Percentiles rank a stretch among this genome's conserved stretches.
These are phyloP conservation scores for Saccostrea cuccullata DNA, from an alignment of 1,140 invertebrate genomes.

Conservation along the genomic window DNA sequence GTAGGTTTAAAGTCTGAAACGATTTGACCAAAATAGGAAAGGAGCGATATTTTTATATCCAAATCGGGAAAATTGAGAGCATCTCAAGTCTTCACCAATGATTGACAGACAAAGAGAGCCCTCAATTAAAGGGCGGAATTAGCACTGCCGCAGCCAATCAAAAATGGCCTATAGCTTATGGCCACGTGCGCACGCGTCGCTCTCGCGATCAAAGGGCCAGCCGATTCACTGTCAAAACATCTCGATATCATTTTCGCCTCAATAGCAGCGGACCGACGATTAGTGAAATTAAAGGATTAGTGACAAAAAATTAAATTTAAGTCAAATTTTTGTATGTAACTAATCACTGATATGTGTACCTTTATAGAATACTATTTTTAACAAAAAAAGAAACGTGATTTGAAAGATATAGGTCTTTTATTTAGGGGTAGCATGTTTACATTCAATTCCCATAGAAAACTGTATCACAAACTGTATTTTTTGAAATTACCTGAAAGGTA, in stretches of 20 bases:
- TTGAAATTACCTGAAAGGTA: no score
- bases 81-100: conserved; percentile 44
- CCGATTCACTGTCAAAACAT: conserved; percentile 51
- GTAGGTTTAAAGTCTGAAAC: background rate
- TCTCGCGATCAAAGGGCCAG: conserved; percentile 46
- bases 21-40: background rate
- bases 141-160: conserved; percentile 49
- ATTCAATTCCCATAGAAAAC: no score
- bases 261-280: conserved; percentile 7
- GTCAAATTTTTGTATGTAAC: no score
- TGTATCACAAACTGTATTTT: no score
- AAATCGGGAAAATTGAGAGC: conserved; percentile 39
- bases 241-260: conserved; percentile 37
- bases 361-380: no score
- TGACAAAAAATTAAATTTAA: no score
- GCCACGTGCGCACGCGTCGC: conserved; percentile 56
- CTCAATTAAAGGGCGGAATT: conserved; percentile 51
- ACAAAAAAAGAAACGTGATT: no score
- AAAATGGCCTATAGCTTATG: conserved; percentile 41
- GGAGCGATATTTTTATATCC: conserved; percentile 51
- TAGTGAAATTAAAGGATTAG: conserved; percentile 44
- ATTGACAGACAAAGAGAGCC: conserved; percentile 54
- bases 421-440: no score
- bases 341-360: no score
- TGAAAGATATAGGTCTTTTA: no score